These are phyloP conservation scores for Neosilurus hyrtlii DNA, from an alignment of 2,797 vertebrate species.

Conservation along the genomic window DNA sequence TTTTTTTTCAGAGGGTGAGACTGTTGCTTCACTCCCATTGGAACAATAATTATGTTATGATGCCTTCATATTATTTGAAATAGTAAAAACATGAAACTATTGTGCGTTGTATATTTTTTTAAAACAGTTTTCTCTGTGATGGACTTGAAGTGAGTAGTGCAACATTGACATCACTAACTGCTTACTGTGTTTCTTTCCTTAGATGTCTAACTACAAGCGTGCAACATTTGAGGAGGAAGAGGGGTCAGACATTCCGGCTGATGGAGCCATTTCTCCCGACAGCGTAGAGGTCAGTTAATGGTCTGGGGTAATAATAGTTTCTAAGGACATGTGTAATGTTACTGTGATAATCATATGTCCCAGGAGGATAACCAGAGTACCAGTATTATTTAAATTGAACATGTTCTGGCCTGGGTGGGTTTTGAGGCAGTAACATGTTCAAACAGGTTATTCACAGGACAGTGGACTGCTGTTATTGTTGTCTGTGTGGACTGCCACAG, in stretches of 20 bases:
- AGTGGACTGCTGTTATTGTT: background rate
- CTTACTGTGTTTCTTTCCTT: conserved; percentile 47
- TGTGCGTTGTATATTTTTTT: background rate
- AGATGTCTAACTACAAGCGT: conserved; percentile 95
- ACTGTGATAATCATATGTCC: background rate
- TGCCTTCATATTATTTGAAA: background rate
- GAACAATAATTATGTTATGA: background rate
- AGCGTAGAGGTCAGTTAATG: conserved; percentile 81
- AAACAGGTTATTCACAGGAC: background rate
- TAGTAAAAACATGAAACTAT: background rate
- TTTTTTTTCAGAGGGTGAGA: background rate
- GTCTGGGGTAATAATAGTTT: conserved; percentile 6
- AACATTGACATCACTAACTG: background rate
- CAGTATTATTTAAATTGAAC: background rate
- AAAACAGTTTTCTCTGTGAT: background rate
- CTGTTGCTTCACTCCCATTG: background rate
- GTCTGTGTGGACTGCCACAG: background rate
- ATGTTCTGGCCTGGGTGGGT: background rate
- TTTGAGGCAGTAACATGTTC: background rate
- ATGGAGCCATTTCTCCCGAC: conserved; percentile 81
- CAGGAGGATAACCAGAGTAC: background rate
- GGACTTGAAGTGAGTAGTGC: background rate
- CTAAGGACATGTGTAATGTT: background rate
- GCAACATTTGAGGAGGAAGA: conserved; percentile 92
- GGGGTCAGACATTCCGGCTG: conserved; percentile 71